A percentile compares a stretch with the other conserved stretches of the same genome.
phyloP scores from a whole-genome alignment of 2,113 vertebrate genomes.

The Leptobrachium ailaonicum region DNA sequence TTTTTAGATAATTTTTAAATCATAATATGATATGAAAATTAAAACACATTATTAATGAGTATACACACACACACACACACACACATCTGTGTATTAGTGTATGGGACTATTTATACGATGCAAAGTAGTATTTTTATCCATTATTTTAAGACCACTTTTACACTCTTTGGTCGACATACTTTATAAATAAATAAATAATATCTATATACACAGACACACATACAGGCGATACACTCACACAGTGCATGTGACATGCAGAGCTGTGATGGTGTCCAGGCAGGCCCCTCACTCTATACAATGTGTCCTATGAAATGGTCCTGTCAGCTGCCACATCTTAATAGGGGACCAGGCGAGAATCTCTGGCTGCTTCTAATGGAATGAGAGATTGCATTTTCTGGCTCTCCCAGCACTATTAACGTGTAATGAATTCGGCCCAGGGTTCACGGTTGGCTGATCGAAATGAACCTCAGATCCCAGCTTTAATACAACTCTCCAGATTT shows the following conservation, averaged over 20 bases:
- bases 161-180: too few relatives aligned
- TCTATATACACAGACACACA: too few relatives aligned
- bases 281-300: too few relatives aligned
- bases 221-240: not conserved
- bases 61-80: too few relatives aligned
- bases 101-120: too few relatives aligned
- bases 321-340: slow-evolving; percentile 96
- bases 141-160: too few relatives aligned
- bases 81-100: too few relatives aligned
- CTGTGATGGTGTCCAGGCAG: not conserved
- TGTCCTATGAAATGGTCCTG: slow-evolving; percentile 79
- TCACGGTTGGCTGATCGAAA: slow-evolving; percentile 92
- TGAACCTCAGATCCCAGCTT: slow-evolving; percentile 89
- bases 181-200: too few relatives aligned
- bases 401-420: slow-evolving; percentile 85
- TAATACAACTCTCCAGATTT: slow-evolving; percentile 88
- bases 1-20: too few relatives aligned
- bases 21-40: too few relatives aligned
- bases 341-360: slow-evolving; percentile 85
- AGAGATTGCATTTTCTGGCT: slow-evolving; percentile 95
- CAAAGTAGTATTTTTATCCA: too few relatives aligned
- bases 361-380: slow-evolving; percentile 86
- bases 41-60: too few relatives aligned
- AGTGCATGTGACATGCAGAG: not conserved
- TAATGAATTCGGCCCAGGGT: slow-evolving; percentile 94